These are phyloP conservation scores for Eptatretus atami DNA, from an alignment of 2,797 vertebrate genomes.

Conservation along the genomic window DNA sequence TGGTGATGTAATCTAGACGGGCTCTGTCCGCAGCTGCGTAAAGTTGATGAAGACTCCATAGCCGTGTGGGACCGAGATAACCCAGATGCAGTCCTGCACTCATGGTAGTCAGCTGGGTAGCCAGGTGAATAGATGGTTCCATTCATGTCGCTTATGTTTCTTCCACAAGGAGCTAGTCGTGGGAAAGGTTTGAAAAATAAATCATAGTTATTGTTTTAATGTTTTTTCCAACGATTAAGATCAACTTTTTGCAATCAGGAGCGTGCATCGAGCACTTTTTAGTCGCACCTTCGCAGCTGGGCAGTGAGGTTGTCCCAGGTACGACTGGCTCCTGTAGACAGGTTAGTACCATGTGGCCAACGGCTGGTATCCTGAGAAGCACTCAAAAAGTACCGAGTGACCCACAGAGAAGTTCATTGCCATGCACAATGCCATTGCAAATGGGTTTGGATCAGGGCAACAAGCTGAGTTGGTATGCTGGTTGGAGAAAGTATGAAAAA, in stretches of 20 bases:
- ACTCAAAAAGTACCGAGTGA: conserved; percentile 84
- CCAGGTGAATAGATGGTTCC: conserved; percentile 94
- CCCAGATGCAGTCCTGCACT: conserved; percentile 96
- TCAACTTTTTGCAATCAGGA: too few relatives aligned
- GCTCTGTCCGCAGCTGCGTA: conserved; percentile 80
- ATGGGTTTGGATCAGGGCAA: conserved; percentile 88
- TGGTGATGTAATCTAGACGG: conserved; percentile 97
- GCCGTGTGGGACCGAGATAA: conserved; percentile 66
- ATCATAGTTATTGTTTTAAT: too few relatives aligned
- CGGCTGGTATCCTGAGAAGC: conserved; percentile 62
- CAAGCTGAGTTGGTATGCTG: conserved; percentile 88
- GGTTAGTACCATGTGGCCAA: conserved; percentile 71
- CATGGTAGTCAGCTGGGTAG: conserved; percentile 88
- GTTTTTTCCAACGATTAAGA: too few relatives aligned
- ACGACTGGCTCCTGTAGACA: conserved; percentile 73
- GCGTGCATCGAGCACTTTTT: neutral
- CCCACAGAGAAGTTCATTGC: conserved; percentile 77
- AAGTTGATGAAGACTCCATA: conserved; percentile 97
- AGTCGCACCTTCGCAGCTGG: conserved; percentile 70
- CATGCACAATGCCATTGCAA: conserved; percentile 76
- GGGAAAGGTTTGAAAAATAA: too few relatives aligned
- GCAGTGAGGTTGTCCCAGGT: conserved; percentile 88
- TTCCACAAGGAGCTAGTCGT: conserved; percentile 55
- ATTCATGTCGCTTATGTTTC: conserved; percentile 88
- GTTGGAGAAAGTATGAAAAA: too few relatives aligned